Evolutionary conservation across 1,140 invertebrate species (phyloP), one percentile per base, ranked within the genome.

Genomic region (Drosophila kurseongensis): DNA sequence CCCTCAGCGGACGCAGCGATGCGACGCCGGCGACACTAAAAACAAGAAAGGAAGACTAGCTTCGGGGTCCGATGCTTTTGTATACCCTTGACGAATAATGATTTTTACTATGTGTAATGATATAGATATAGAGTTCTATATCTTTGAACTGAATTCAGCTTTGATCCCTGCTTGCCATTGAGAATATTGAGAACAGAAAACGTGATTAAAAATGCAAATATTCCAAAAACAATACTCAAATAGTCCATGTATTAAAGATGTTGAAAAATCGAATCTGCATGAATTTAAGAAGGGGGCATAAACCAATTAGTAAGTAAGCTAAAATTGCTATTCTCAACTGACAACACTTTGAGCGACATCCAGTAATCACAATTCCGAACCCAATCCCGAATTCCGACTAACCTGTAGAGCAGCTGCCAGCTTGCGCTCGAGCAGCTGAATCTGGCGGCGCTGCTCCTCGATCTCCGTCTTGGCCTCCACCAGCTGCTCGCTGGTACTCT

Each of bases 371-470:
- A 14, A 27, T 35, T 16, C 32, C 50, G 2, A 61, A 18, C 32
- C 4, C 18, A 18, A 12, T 16, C 18, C 12, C 0, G 10, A 27
- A 14, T 1, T 32, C n/a, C 12, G 0, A 55, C 79, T 93, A 92
- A 95, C 95, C 93, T 93, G 93, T 72, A 95, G 61, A 29, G 89
- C 91, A 73, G 95, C 94, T 88, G 95, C 94, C 72, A 95, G 86
- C 92, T 95, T 95, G 84, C 94, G 96, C 89, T 97, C 96, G 66
- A 97, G 92, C 80, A 95, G 93, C 48, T 95, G 93, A 75, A 97
- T 97, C 91, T 95, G 95, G 81, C 95, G 94, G 86, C 95, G 96
- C 61, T 95, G 93, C 92, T 97, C 96, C 91, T 97, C 97, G 42
- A 97, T 93, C 86, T 97, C 96, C 16, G 94, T 94, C 91, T 96